Evolutionary conservation across 2,797 vertebrate species (phyloP), one percentile per base, ranked within the genome.

Genomic region (Etheostoma perlongum): DNA sequence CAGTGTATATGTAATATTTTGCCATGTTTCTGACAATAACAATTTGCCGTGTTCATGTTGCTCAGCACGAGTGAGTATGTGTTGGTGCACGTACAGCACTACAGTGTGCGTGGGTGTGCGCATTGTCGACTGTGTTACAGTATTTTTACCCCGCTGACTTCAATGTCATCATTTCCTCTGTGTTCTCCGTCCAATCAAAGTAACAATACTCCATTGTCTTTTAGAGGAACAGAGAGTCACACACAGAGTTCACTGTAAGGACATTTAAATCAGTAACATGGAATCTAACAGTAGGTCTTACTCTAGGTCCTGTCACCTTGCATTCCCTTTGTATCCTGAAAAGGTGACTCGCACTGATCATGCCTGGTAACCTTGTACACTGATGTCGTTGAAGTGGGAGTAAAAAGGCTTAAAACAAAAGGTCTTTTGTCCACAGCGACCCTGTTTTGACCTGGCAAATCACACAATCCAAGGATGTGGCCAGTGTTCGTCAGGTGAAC

Each of bases 151-250:
- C 71, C 4, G 18, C 67, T 55, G 36, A 88, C 67, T 87, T 91
- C 75, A 86, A 88, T 88, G 90, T 88, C 85, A 78, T 93, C 82
- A 82, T 87, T 58, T 89, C 85, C 83, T 76, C 54, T 86, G 75
- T 87, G 88, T 74, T 76, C 74, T 63, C 40, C 23, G 70, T 58
- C 46, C 72, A 67, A 54, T 70, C 1, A 18, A 78, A 74, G 15
- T 80, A 84, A 93, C 93, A 94, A 93, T 93, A 52, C 72, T 61
- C 83, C 69, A 94, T 93, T 93, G 92, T 94, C 73, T 74, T 46
- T 74, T 3, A 63, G 64, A 86, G 86, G 78, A 92, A 92, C 84
- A 60, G 54, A 84, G 78, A 57, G 55, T 23, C 68, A 62, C 59
- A 79, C 58, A 27, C 51, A 48, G 49, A 78, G 92, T 89, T 94